Evolutionary conservation across 92 coral and sea anemone species (phyloP), one percentile per base, ranked within the genome.

Genomic region (Porites cylindrica): DNA sequence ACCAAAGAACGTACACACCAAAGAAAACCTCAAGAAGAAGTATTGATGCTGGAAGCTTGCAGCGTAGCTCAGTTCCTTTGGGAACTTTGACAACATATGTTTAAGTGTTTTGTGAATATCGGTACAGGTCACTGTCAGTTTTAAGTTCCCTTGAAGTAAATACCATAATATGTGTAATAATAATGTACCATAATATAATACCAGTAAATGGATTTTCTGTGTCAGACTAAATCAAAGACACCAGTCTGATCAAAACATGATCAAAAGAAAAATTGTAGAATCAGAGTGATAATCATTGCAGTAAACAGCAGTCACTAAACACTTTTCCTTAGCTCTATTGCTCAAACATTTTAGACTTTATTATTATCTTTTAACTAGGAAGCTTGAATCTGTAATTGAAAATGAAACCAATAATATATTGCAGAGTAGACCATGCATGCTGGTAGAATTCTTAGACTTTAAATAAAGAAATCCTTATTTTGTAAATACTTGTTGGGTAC

Each of bases 1-100:
- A 97, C 38, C 96, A 90, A 72, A 84, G 94, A 60, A 93, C 98
- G 24, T 97, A 93, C 81, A 96, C 99, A 20, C 97, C 98, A 67
- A 97, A 97, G 88, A 88, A 83, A 23, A 72, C 88, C 7, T 88
- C 90, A 29, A 88, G 94, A 51, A 79, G 87, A 54, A 68, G 85
- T 8, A 85, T 84, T 11, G 92, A 95, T 51, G 56, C 93, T 43
- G 98, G 98, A 79, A 93, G 86, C 43, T 90, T 97, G 6, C 99
- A 97, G 65, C 86, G 89, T 70, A 97, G 99, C 73, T 97, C 99
- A 29, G 92, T 97, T 20, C 97, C 95, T 32, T 54, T 97, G 11
- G 99, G 99, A 32, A 95, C 95, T 18, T 81, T 95, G 64, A 82
- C 91, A 32, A 6, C 74, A 14, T 92, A 91, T 62, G 50, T 76